Base-by-base conservation (phyloP, 2,113 vertebrate species). In the Mesembrinibis cayennensis region DNA sequence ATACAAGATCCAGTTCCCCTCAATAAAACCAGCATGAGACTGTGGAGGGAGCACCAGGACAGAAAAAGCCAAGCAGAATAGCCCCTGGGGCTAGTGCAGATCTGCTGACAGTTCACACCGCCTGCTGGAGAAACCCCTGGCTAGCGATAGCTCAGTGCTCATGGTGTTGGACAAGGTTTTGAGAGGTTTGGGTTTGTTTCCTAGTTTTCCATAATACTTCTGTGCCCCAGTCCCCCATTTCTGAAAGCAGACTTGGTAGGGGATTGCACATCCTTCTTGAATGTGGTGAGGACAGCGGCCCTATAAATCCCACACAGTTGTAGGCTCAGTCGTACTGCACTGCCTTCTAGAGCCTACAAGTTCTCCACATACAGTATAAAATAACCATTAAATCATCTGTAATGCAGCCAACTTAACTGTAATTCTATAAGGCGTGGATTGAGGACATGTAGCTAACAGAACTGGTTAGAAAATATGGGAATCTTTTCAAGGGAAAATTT, bases 351-450 rank as follows among this genome's bases (percentile, higher is more conserved):
- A 89, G 47, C 30, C 63, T 71, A 25, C 67, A 82, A 27, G 38
- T 59, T 83, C 71, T 83, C 63, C 65, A 61, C 11, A n/a, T 22
- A 69, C 20, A 53, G 59, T 71, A 53, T 71, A 74, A 93, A 96
- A 71, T 71, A 90, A 71, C 76, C 26, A 67, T 86, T 92, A 88
- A 94, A 95, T 87, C 76, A 66, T 66, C 88, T 66, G 80, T 80
- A 93, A 92, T 20, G 67, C 63, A 82, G 59, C 85, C 94, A 96
- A 63, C 15, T 83, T 62, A 50, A 72, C 88, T 86, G 94, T 92
- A 92, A 96, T 86, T 93, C 80, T 77, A 26, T 90, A 84, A 83
- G 40, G 81, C 3, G 1, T 25, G 66, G 32, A 73, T 10, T 70
- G 85, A 91, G 77, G 74, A 82, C 17, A 47, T 19, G 32, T 44